Base-by-base conservation (phyloP, 2,888 invertebrate genomes). In the Tenthredo notha region DNA sequence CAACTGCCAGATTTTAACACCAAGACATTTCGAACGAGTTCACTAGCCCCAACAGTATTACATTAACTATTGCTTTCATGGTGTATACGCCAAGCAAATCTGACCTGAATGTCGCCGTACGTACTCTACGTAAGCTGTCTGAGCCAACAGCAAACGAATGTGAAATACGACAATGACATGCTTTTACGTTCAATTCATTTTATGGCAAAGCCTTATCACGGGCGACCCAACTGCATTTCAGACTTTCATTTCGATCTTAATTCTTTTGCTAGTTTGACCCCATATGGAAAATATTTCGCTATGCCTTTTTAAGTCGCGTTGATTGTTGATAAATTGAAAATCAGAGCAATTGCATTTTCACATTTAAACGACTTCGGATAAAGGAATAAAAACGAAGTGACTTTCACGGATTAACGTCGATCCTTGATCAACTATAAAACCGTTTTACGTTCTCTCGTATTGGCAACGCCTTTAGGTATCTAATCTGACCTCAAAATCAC, bases 361-460 rank as follows among this genome's bases (percentile, higher is more conserved):
- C 18, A 1, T n/a, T 33, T 18, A 33, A 33, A 67, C 18, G 15
- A 33, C 15, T 18, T 18, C 25, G 29, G 29, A 67, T 4, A 18
- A 33, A 67, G 33, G 6, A 67, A 33, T 25, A 33, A 67, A 67
- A 67, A 33, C 29, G 33, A 6, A 67, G 67, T 67, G 15, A 67
- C 18, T 67, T 67, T 67, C 5, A 18, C 15, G 15, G 33, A 12
- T 67, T 15, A 33, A 67, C 21, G 72, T 43, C 72, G n/a, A 43
- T 43, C 72, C 12, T 74, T 74, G 72, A 74, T 74, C 43, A 74
- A n/a, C 43, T 43, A 74, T 74, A 74, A 74, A 74, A 74, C n/a
- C n/a, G n/a, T 43, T 72, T 74, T n/a, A 40, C 43, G 18, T 29
- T 43, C 10, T 43, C 29, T 40, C 43, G n/a, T 43, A 74, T 43